Percentiles rank a stretch among this genome's conserved stretches.
phyloP scores from a whole-genome alignment of 1,140 invertebrate species.

The Saccostrea glomerata region DNA sequence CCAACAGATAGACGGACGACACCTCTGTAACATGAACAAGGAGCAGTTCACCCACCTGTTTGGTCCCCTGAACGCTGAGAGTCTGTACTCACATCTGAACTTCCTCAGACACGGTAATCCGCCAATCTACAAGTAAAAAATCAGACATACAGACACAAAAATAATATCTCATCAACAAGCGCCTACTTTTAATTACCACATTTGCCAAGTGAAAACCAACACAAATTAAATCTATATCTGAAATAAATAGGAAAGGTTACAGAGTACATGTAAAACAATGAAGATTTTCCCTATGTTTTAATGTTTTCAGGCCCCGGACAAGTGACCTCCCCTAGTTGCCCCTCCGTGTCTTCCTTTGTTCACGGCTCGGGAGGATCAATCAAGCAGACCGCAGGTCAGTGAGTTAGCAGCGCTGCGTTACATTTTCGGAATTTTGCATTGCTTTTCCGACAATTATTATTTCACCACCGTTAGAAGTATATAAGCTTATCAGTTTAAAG shows the following conservation, averaged over 20 bases:
- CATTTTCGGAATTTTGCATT: too few relatives aligned
- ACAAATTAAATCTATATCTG: too few relatives aligned
- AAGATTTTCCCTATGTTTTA: too few relatives aligned
- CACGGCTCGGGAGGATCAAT: slow-evolving; percentile 1
- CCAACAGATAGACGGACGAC: slow-evolving; percentile 81
- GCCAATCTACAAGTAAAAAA: background rate
- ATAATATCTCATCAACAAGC: too few relatives aligned
- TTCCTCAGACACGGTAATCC: slow-evolving; percentile 73
- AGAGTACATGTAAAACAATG: too few relatives aligned
- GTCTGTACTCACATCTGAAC: slow-evolving; percentile 71
- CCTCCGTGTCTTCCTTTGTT: background rate
- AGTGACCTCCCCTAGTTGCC: slow-evolving; percentile 1
- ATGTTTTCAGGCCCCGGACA: background rate
- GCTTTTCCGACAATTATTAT: too few relatives aligned
- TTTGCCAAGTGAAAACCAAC: too few relatives aligned
- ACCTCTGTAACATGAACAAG: slow-evolving; percentile 81
- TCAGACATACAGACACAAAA: background rate
- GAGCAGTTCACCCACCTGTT: slow-evolving; percentile 73
- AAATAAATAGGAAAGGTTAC: too few relatives aligned
- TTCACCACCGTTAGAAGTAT: too few relatives aligned
- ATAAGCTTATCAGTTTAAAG: too few relatives aligned
- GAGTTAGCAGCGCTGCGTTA: background rate
- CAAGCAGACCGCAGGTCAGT: slow-evolving; percentile 4
- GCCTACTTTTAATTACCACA: too few relatives aligned
- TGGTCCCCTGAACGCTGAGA: slow-evolving; percentile 69